phyloP scores from a whole-genome alignment of 1,140 invertebrate genomes.

The Dreissena polymorpha region DNA sequence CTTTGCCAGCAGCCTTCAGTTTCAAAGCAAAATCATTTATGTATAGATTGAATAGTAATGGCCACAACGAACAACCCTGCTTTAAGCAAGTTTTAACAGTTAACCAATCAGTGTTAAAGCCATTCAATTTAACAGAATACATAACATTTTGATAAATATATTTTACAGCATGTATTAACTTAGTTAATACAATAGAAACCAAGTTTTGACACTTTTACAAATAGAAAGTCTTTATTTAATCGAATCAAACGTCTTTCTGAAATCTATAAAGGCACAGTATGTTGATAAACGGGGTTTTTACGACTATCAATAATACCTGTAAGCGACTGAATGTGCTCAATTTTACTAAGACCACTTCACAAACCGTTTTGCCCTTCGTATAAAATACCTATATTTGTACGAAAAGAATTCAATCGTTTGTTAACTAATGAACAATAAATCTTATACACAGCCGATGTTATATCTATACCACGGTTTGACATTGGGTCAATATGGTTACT shows the following conservation, averaged over 20 bases:
- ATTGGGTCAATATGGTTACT: no score
- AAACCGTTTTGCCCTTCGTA: no score
- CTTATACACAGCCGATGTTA: no score
- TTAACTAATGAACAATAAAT: no score
- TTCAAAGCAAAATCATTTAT: slow-evolving; percentile 42
- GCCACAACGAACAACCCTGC: slow-evolving; percentile 50
- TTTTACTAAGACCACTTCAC: no score
- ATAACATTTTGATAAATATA: slow-evolving; percentile 33
- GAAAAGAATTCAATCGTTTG: no score
- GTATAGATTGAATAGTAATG: slow-evolving; percentile 50
- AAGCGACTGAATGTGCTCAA: no score
- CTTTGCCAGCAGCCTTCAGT: background rate
- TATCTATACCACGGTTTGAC: no score
- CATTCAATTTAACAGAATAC: slow-evolving; percentile 35
- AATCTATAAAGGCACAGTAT: slow-evolving; percentile 54
- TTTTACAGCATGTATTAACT: slow-evolving; percentile 40
- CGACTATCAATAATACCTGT: no score
- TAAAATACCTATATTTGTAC: no score
- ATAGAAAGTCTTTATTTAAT: slow-evolving; percentile 32
- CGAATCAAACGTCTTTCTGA: slow-evolving; percentile 44
- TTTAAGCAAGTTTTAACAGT: slow-evolving; percentile 23
- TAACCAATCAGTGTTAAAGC: slow-evolving; percentile 31
- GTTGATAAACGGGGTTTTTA: no score
- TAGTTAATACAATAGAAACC: slow-evolving; percentile 28
- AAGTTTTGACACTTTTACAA: slow-evolving; percentile 17